A percentile compares a stretch with the other conserved stretches of the same genome.
Evolutionary conservation across 2,797 vertebrate genomes (phyloP).

Genomic region (Pachyuromys duprasi): DNA sequence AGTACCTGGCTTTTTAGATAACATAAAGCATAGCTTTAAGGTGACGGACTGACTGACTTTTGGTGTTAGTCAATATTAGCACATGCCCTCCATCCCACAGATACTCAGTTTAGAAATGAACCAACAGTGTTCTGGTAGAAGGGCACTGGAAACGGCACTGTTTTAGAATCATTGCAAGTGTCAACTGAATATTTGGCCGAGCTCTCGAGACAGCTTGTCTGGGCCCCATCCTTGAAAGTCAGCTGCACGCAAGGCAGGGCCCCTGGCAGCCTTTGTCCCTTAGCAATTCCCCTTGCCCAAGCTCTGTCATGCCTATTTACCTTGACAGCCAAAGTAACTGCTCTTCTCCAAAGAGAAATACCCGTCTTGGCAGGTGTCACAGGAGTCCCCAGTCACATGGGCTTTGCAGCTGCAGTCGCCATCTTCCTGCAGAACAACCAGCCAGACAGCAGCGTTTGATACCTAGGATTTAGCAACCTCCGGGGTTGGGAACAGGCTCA

Average conservation of each 20-base stretch:
- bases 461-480: not conserved
- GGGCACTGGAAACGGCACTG: not conserved
- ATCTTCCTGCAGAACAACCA: constrained; percentile 86
- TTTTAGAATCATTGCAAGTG: not conserved
- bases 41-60: not conserved
- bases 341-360: constrained; percentile 92
- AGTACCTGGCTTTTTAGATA: not conserved
- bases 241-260: not conserved
- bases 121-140: not conserved
- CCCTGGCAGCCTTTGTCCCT: not conserved
- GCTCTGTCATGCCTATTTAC: constrained; percentile 82
- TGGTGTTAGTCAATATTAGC: not conserved
- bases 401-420: constrained; percentile 95
- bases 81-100: not conserved
- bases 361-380: constrained; percentile 92
- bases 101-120: constrained; percentile 3
- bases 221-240: not conserved
- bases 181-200: not conserved
- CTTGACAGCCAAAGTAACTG: constrained; percentile 96
- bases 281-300: not conserved
- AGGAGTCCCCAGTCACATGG: constrained; percentile 89
- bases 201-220: not conserved
- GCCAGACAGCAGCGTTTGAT: not conserved
- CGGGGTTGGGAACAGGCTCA: not conserved
- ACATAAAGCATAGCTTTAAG: not conserved